phyloP scores from a whole-genome alignment of 2,888 invertebrate species.

The Oscheius myriophilus region DNA sequence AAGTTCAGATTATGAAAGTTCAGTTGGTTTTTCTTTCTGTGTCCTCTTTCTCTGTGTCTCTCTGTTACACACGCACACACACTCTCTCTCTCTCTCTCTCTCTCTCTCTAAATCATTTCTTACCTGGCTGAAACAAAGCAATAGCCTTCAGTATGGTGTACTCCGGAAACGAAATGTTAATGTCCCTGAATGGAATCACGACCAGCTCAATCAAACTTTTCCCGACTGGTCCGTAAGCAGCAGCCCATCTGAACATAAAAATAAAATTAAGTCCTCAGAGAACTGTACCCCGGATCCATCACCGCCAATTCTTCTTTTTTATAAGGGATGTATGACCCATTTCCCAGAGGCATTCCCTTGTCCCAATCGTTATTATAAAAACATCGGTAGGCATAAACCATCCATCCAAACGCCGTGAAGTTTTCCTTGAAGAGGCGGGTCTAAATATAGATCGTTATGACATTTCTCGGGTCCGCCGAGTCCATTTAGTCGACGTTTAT shows the following conservation, averaged over 20 bases:
- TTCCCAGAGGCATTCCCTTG: slow-evolving; percentile 57
- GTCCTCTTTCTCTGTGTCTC: too few relatives aligned
- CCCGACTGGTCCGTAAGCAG: slow-evolving; percentile 53
- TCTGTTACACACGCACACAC: background rate
- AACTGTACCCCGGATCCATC: slow-evolving; percentile 41
- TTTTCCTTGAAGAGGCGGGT: slow-evolving; percentile 61
- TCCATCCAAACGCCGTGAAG: slow-evolving; percentile 62
- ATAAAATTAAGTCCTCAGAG: background rate
- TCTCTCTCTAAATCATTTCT: background rate
- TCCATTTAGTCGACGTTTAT: too few relatives aligned
- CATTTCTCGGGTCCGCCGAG: background rate
- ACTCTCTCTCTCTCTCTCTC: background rate
- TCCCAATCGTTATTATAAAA: slow-evolving; percentile 33
- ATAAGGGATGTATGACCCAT: slow-evolving; percentile 58
- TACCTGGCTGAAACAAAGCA: slow-evolving; percentile 57
- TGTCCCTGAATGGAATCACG: slow-evolving; percentile 53
- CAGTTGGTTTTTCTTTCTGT: too few relatives aligned
- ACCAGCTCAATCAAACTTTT: slow-evolving; percentile 56
- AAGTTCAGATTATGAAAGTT: too few relatives aligned
- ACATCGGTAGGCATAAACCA: slow-evolving; percentile 55
- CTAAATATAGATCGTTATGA: slow-evolving; percentile 27
- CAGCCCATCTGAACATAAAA: slow-evolving; percentile 45
- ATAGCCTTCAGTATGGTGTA: slow-evolving; percentile 58
- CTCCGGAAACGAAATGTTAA: slow-evolving; percentile 56
- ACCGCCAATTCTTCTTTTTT: slow-evolving; percentile 44